Conservation (phyloP, 2,797 vertebrate species). For the Ctenopoma multispine region DNA sequence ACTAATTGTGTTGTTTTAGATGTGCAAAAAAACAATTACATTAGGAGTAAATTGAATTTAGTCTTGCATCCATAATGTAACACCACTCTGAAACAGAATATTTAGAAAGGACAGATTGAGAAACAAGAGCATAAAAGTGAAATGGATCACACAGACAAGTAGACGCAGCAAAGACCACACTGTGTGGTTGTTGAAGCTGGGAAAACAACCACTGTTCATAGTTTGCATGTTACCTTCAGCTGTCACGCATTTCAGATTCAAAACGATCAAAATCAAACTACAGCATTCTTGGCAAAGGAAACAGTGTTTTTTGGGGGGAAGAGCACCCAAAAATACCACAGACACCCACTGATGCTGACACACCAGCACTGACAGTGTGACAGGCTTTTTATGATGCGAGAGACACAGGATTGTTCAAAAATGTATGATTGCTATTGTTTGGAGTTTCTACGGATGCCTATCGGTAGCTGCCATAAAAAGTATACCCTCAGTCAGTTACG, state of each 20-base stretch:
- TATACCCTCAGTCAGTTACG: slow-evolving; percentile 11
- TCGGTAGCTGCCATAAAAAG: slow-evolving; percentile 37
- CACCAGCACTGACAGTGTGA: slow-evolving; percentile 30
- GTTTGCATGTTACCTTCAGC: slow-evolving; percentile 5
- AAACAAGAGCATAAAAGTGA: slow-evolving; percentile 35
- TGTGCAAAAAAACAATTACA: not conserved
- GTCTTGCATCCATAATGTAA: slow-evolving; percentile 40
- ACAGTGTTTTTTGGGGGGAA: not conserved
- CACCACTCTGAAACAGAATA: slow-evolving; percentile 30
- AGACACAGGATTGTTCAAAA: slow-evolving; percentile 41
- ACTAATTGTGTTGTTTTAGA: not conserved
- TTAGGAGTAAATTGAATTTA: slow-evolving; percentile 20
- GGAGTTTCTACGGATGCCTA: slow-evolving; percentile 12
- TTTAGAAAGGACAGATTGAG: slow-evolving; percentile 16
- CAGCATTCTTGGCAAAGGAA: slow-evolving; percentile 21
- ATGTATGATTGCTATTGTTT: slow-evolving; percentile 40
- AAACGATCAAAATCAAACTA: slow-evolving; percentile 46
- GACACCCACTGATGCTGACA: slow-evolving; percentile 27
- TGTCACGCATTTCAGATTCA: slow-evolving; percentile 31
- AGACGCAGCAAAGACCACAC: not conserved
- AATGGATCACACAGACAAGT: slow-evolving; percentile 19
- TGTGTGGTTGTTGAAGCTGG: not conserved
- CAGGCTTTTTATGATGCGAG: slow-evolving; percentile 26
- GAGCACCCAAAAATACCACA: slow-evolving; percentile 39
- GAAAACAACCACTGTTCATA: slow-evolving; percentile 22